Base-by-base conservation (phyloP, 2,888 invertebrate species). In the Phymatocera aterrima region DNA sequence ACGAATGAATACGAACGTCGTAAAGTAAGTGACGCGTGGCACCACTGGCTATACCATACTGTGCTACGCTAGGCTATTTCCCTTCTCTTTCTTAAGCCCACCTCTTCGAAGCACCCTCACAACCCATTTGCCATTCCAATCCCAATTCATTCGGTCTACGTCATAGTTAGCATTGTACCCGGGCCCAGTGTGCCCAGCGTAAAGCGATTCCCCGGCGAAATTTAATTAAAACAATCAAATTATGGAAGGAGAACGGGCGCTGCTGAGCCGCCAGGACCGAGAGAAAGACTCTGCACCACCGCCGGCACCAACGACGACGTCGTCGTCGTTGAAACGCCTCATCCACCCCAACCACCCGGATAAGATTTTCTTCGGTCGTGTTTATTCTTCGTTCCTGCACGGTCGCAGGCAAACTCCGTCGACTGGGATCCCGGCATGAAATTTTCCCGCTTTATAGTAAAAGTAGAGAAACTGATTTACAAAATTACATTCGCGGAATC, bases 211-310 rank as follows among this genome's bases (percentile, higher is more conserved):
- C 84, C 87, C 85, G 81, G 83, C 85, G 85, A 90, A 90, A 90
- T 90, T 90, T 90, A 90, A 90, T 90, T 90, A 90, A 90, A 90
- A 90, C 90, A 90, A 90, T 90, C 90, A 90, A 90, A 89, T 90
- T 90, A 90, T 89, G 88, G 89, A 85, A 88, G 88, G 87, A 89
- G 86, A 85, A 77, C 81, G 74, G 85, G 85, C 81, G 85, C 85
- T 88, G 86, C 86, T 87, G 86, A 87, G 85, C 85, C 85, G 85
- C 85, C 84, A 86, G 83, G 85, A 83, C 84, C 82, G 82, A 80
- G 77, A 81, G 79, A 81, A 79, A 64, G 77, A 65, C 77, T 65
- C 37, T 51, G 60, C 51, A 57, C 51, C 48, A 40, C 78, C 78
- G 78, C 68, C 65, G 78, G 51, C 68, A 78, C 65, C 74, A 31